A percentile compares a stretch with the other conserved stretches of the same genome.
phyloP scores from a whole-genome alignment of 1,140 invertebrate genomes.

The Latrodectus geometricus region DNA sequence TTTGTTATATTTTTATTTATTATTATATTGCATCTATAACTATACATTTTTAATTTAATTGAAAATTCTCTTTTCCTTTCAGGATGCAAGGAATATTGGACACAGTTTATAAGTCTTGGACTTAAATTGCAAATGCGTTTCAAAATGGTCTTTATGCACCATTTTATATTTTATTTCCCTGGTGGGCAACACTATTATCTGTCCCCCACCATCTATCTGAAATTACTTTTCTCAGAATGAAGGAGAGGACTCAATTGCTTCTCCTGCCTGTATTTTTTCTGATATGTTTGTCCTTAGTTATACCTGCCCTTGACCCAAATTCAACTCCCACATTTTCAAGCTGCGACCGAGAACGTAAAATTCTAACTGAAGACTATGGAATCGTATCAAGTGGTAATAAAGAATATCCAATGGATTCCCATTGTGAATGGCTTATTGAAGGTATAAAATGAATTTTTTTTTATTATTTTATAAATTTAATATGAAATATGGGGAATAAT shows the following conservation, averaged over 20 bases:
- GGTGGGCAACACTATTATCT: neutral
- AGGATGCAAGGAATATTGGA: neutral
- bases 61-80: neutral
- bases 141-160: neutral
- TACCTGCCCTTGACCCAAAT: neutral
- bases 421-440: constrained; percentile 96
- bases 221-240: constrained; percentile 23
- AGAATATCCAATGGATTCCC: constrained; percentile 91
- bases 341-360: constrained; percentile 65
- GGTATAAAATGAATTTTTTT: constrained; percentile 69
- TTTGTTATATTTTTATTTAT: no score
- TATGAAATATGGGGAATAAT: neutral
- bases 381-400: constrained; percentile 89
- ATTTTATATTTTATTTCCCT: neutral
- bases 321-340: neutral
- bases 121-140: neutral
- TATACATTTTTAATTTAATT: no score
- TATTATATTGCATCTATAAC: no score
- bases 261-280: constrained; percentile 17
- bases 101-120: neutral
- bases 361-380: constrained; percentile 74
- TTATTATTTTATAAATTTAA: constrained; percentile 14
- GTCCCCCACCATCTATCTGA: constrained; percentile 16
- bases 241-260: neutral
- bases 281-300: constrained; percentile 39